Conservation (phyloP, 2,113 vertebrate genomes). For the Psittacara wagleri region DNA sequence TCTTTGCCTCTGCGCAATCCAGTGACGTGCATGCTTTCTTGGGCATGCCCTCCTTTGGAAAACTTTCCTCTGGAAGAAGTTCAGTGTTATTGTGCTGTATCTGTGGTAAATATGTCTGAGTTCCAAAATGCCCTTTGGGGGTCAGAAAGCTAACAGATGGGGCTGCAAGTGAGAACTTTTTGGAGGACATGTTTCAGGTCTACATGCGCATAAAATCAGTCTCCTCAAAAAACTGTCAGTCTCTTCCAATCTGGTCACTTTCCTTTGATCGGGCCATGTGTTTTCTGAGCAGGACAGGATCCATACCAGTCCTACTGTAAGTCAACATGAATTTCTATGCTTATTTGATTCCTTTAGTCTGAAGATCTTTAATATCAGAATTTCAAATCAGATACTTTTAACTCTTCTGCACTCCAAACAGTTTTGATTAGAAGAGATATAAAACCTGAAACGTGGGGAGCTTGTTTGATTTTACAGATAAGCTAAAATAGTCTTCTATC, state of each 20-base stretch:
- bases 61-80: not conserved
- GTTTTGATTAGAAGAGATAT: not conserved
- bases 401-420: not conserved
- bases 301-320: not conserved
- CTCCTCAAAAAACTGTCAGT: not conserved
- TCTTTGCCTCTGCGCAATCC: not conserved
- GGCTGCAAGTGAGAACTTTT: not conserved
- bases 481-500: not conserved
- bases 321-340: not conserved
- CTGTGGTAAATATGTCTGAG: not conserved
- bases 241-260: not conserved
- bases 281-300: not conserved
- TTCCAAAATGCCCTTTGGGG: not conserved
- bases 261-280: constrained; percentile 13
- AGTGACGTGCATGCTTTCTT: rapidly evolving
- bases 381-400: constrained; percentile 20
- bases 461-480: constrained; percentile 16
- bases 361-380: not conserved
- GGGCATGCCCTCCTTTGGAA: not conserved
- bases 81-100: not conserved
- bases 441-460: not conserved
- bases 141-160: not conserved
- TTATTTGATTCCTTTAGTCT: not conserved
- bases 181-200: not conserved
- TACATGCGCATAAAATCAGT: not conserved